Conservation (phyloP, 2,797 vertebrate species). For the Pipistrellus kuhlii region DNA sequence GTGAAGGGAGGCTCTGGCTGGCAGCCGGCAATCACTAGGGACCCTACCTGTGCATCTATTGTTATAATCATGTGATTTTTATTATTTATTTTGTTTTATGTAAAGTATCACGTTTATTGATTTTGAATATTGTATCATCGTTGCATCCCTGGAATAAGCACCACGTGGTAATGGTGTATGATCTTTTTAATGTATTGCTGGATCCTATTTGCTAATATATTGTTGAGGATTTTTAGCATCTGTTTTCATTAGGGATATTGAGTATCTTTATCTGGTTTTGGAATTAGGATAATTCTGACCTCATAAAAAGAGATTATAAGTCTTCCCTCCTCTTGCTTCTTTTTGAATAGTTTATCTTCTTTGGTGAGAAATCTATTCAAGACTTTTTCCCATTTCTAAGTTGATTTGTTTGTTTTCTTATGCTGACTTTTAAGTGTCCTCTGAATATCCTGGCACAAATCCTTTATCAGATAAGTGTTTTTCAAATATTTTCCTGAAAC, state of each 20-base stretch:
- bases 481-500: constrained; percentile 28
- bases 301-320: neutral
- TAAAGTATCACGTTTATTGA: neutral
- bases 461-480: neutral
- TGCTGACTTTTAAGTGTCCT: neutral
- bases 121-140: neutral
- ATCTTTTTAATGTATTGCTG: neutral
- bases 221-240: neutral
- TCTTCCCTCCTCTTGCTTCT: neutral
- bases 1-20: no score
- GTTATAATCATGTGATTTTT: neutral
- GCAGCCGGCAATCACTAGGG: no score
- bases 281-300: neutral
- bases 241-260: neutral
- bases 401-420: neutral
- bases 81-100: neutral
- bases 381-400: neutral
- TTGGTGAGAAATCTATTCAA: neutral
- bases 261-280: neutral
- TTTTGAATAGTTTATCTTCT: neutral
- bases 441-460: neutral
- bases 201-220: neutral
- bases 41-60: neutral
- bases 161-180: neutral
- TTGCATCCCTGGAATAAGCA: neutral